Evolutionary conservation across 2,888 invertebrate genomes (phyloP).

Genomic region (Willowsia nigromaculata): DNA sequence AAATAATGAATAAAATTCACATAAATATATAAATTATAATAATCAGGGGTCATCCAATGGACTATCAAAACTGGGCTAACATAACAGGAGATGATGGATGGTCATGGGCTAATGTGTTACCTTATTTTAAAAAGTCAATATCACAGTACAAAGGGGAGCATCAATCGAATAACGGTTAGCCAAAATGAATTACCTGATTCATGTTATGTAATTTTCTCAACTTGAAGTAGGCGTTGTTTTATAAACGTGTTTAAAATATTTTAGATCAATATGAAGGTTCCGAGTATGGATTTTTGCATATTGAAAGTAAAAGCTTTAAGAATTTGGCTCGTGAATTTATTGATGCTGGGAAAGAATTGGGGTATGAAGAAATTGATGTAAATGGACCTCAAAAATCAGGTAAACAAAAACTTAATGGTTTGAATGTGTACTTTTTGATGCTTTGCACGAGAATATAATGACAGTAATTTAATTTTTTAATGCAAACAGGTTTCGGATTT

Average conservation of each 20-base stretch:
- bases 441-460: too few species aligned
- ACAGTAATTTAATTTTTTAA: not conserved
- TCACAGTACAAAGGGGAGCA: conserved; percentile 66
- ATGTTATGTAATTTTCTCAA: not conserved
- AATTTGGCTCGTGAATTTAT: conserved; percentile 65
- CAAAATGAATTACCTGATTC: not conserved
- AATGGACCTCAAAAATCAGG: conserved; percentile 72
- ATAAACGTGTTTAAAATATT: not conserved
- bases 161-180: conserved; percentile 52
- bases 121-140: conserved; percentile 72
- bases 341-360: conserved; percentile 70
- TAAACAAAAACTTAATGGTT: not conserved
- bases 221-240: not conserved
- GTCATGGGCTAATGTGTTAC: conserved; percentile 68
- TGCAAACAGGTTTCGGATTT: conserved; percentile 36
- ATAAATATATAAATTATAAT: too few species aligned
- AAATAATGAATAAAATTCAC: too few species aligned
- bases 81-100: conserved; percentile 64
- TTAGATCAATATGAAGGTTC: conserved; percentile 69
- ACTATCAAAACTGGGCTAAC: conserved; percentile 73
- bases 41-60: conserved; percentile 71
- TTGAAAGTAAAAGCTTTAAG: conserved; percentile 58
- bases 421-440: not conserved
- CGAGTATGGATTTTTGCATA: conserved; percentile 68
- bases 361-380: conserved; percentile 68